phyloP scores from a whole-genome alignment of 2,797 vertebrate species.

The Pseudochirops cupreus region DNA sequence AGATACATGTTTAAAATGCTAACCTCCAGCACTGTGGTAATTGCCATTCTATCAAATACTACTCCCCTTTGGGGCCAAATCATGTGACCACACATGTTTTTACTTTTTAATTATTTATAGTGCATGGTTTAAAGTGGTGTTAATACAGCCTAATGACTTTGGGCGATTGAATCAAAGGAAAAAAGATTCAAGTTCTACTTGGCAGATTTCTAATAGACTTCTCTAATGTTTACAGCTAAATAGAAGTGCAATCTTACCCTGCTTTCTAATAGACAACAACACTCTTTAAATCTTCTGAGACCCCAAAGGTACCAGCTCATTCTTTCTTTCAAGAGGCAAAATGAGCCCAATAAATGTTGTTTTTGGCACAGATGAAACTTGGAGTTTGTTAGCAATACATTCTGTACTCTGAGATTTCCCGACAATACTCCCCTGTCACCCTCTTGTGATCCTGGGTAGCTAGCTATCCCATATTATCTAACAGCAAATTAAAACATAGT shows the following conservation, averaged over 20 bases:
- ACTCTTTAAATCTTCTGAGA: conserved; percentile 60
- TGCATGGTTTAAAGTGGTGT: conserved; percentile 52
- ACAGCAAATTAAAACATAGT: conserved; percentile 64
- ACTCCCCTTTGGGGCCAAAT: conserved; percentile 38
- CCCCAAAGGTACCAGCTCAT: conserved; percentile 65
- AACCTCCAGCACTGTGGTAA: conserved; percentile 29
- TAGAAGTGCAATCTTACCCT: conserved; percentile 47
- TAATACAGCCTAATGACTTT: conserved; percentile 67
- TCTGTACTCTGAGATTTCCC: conserved; percentile 54
- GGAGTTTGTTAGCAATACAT: conserved; percentile 57
- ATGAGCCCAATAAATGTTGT: conserved; percentile 64
- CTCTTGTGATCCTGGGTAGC: conserved; percentile 50
- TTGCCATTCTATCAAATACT: conserved; percentile 28
- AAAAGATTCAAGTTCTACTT: conserved; percentile 54
- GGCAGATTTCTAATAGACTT: conserved; percentile 69
- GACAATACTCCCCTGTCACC: conserved; percentile 32
- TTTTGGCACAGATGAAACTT: conserved; percentile 66
- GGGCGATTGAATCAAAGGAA: conserved; percentile 70
- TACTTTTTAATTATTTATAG: conserved; percentile 74
- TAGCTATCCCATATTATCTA: conserved; percentile 61
- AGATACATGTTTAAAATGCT: conserved; percentile 44
- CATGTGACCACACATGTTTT: conserved; percentile 61
- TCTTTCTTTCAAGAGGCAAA: conserved; percentile 61
- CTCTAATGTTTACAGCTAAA: conserved; percentile 68
- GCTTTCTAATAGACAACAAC: conserved; percentile 71